Base-by-base conservation (phyloP, 2,888 invertebrate genomes). In the Lacanobia oleracea region DNA sequence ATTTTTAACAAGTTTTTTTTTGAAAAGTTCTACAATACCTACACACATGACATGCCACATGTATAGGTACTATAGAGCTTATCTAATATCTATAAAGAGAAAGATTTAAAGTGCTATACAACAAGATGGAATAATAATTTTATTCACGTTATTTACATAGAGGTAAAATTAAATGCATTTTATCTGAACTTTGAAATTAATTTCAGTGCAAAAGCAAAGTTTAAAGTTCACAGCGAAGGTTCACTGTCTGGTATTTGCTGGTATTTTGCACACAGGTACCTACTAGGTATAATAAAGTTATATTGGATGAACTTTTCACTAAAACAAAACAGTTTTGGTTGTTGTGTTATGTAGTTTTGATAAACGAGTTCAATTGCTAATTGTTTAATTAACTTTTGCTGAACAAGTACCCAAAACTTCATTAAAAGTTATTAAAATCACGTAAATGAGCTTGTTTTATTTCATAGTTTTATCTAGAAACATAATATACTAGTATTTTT, bases 161-260 rank as follows among this genome's bases (percentile, higher is more conserved):
- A 70, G 53, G 27, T 72, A 76, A 63, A 72, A 57, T 63, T 65
- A 50, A 68, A 72, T 68, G 71, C 50, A 76, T 76, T 79, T 77
- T 75, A 75, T 67, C n/a, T 59, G 70, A 84, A 81, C 68, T 79
- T 79, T 75, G 63, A 76, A 77, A 78, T 84, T 77, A 77, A 82
- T 76, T 79, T 84, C 53, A 37, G 67, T 75, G 63, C 57, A 72
- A 75, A 73, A 74, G 70, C 67, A 79, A 75, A 77, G 70, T 78
- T 79, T 75, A 79, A 78, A 82, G 85, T 85, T 82, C 86, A 76
- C 50, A 67, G 67, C 59, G 57, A 79, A 78, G 74, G 85, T 82
- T 85, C 80, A 75, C 43, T 54, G 80, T 78, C 85, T 80, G 75
- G 77, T 72, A 57, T 77, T 75, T 21, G 16, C 53, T 73, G 53